phyloP scores from a whole-genome alignment of 1,140 invertebrate genomes.

The Elysia chlorotica region DNA sequence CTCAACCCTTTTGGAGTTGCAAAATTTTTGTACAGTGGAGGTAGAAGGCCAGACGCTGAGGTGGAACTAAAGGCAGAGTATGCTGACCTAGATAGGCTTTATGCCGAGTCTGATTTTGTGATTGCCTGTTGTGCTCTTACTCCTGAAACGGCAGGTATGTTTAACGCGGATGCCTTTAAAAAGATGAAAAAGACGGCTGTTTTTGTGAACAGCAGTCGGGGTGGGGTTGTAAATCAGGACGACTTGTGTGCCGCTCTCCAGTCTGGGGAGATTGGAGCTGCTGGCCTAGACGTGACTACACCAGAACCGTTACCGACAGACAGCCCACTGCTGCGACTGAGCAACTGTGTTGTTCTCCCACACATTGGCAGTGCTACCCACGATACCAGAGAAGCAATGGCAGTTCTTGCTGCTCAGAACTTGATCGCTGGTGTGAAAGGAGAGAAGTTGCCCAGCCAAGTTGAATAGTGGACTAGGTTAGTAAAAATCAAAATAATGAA shows the following conservation, averaged over 20 bases:
- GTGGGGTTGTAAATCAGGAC: constrained; percentile 58
- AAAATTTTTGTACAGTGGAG: constrained; percentile 74
- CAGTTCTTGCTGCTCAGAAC: constrained; percentile 82
- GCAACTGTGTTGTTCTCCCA: constrained; percentile 87
- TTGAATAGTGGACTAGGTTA: constrained; percentile 1
- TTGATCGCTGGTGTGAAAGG: constrained; percentile 80
- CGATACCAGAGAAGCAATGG: constrained; percentile 82
- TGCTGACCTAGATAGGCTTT: constrained; percentile 66
- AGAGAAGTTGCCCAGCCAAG: constrained; percentile 69
- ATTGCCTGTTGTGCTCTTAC: constrained; percentile 57
- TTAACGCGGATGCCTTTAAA: constrained; percentile 49
- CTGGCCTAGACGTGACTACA: constrained; percentile 90
- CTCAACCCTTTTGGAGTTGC: constrained; percentile 73
- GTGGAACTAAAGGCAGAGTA: constrained; percentile 71
- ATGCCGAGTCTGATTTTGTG: constrained; percentile 58
- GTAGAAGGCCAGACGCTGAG: constrained; percentile 67
- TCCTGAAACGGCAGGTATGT: constrained; percentile 48
- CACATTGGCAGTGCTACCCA: constrained; percentile 92
- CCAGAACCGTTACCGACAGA: constrained; percentile 88
- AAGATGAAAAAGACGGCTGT: constrained; percentile 61
- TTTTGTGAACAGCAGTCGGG: constrained; percentile 61
- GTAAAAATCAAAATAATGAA: not conserved
- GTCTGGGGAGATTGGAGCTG: constrained; percentile 75
- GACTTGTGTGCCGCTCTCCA: constrained; percentile 48
- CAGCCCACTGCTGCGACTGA: constrained; percentile 76